A percentile compares a stretch with the other conserved stretches of the same genome.
These are phyloP conservation scores for Procavia capensis DNA, from an alignment of 2,113 vertebrate genomes.

Conservation along the genomic window DNA sequence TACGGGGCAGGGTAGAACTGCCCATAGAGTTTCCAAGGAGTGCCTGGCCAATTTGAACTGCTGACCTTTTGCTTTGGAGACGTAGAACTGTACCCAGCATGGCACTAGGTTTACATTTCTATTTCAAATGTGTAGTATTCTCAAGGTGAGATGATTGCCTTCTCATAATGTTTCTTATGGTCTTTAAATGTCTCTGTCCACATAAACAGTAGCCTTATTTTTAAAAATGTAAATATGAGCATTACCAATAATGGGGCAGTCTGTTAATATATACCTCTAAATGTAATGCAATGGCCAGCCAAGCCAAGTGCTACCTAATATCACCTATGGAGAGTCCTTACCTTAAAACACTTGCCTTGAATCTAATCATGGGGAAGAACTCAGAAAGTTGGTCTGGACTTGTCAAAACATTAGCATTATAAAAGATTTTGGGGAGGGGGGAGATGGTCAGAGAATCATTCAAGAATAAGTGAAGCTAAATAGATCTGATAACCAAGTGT, in stretches of 20 bases:
- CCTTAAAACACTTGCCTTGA: background rate
- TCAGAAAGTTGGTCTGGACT: background rate
- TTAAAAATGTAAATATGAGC: background rate
- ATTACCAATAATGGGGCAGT: background rate
- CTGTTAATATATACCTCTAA: background rate
- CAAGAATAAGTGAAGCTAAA: conserved; percentile 41
- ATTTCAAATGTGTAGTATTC: background rate
- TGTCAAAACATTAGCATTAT: background rate
- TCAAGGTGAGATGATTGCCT: background rate
- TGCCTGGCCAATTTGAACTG: too few relatives aligned
- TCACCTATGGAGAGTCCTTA: background rate
- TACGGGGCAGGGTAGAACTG: too few relatives aligned
- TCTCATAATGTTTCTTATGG: background rate
- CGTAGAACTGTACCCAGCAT: too few relatives aligned
- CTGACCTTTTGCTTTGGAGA: too few relatives aligned
- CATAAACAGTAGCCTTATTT: background rate
- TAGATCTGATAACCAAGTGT: background rate
- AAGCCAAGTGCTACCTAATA: too few relatives aligned
- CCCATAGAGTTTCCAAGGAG: too few relatives aligned
- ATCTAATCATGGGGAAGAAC: background rate
- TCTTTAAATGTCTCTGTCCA: background rate
- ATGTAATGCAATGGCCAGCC: background rate
- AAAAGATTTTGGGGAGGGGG: conserved; percentile 3
- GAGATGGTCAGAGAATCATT: background rate
- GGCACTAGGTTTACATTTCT: too few relatives aligned